Evolutionary conservation across 2,888 invertebrate genomes (phyloP).

Genomic region (Trachelus stipa): DNA sequence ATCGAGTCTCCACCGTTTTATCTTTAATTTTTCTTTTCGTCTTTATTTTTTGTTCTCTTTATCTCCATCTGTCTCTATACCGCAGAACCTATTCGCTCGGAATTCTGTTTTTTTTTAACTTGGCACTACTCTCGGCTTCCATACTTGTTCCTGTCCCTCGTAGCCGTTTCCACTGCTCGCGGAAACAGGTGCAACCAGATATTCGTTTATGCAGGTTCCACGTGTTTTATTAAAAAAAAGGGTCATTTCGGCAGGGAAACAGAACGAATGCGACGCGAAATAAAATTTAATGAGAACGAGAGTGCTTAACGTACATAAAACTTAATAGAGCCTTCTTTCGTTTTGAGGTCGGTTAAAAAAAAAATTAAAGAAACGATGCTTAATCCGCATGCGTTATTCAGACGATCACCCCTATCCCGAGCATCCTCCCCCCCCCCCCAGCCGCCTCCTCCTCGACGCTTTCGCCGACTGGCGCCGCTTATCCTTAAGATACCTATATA

Average conservation of each 20-base stretch:
- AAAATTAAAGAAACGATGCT: not conserved
- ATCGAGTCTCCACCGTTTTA: not conserved
- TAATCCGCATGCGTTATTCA: not conserved
- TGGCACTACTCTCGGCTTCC: not conserved
- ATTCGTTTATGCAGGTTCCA: not conserved
- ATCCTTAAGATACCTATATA: not conserved
- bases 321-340: no score
- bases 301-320: no score
- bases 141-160: not conserved
- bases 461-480: not conserved
- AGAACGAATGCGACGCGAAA: slow-evolving; percentile 27
- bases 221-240: not conserved
- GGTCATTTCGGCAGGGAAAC: slow-evolving; percentile 18
- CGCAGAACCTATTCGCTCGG: not conserved
- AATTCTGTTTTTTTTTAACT: not conserved
- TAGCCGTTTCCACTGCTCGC: not conserved
- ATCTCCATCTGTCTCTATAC: not conserved
- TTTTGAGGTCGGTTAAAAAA: no score
- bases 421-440: no score
- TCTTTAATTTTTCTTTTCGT: not conserved
- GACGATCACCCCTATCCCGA: not conserved
- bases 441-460: not conserved
- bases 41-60: not conserved
- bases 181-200: not conserved
- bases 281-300: not conserved